These are phyloP conservation scores for Aspidiotus rigidus DNA, from an alignment of 2,888 invertebrate genomes.

Conservation along the genomic window DNA sequence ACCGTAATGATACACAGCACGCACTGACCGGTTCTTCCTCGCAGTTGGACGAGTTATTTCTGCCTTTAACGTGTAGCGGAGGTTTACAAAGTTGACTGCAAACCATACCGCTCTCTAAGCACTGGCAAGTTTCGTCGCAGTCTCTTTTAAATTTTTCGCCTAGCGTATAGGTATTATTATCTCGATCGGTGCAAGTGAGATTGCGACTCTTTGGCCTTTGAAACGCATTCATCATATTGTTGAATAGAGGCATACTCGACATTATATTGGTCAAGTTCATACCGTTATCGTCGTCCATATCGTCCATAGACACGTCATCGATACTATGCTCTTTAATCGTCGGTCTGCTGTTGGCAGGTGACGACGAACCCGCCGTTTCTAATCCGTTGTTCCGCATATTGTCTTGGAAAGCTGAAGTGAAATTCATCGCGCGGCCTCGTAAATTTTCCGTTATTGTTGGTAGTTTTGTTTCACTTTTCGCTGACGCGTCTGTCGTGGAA, in stretches of 20 bases:
- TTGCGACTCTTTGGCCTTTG: slow-evolving; percentile 35
- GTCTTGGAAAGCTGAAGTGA: slow-evolving; percentile 16
- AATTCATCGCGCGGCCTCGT: slow-evolving; percentile 24
- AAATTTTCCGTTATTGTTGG: neutral
- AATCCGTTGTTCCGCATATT: slow-evolving; percentile 11
- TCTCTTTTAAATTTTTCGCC: slow-evolving; percentile 63
- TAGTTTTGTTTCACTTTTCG: neutral
- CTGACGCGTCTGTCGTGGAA: neutral
- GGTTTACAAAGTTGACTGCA: slow-evolving; percentile 64
- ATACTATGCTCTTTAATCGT: slow-evolving; percentile 40
- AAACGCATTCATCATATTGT: slow-evolving; percentile 3
- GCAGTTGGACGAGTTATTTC: slow-evolving; percentile 57
- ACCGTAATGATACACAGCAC: slow-evolving; percentile 60
- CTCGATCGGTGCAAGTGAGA: slow-evolving; percentile 39
- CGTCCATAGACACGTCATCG: slow-evolving; percentile 70
- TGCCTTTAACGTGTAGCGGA: slow-evolving; percentile 59
- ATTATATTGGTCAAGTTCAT: slow-evolving; percentile 7
- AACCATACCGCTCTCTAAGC: slow-evolving; percentile 54
- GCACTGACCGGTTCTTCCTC: slow-evolving; percentile 61
- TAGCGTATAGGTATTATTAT: slow-evolving; percentile 45
- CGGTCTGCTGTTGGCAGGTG: neutral
- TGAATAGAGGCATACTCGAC: neutral
- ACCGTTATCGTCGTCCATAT: slow-evolving; percentile 48
- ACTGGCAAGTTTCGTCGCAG: slow-evolving; percentile 70
- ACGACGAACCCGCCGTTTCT: slow-evolving; percentile 1